A percentile compares a stretch with the other conserved stretches of the same genome.
These are phyloP conservation scores for Coluber constrictor DNA, from an alignment of 2,797 vertebrate species.

Conservation along the genomic window DNA sequence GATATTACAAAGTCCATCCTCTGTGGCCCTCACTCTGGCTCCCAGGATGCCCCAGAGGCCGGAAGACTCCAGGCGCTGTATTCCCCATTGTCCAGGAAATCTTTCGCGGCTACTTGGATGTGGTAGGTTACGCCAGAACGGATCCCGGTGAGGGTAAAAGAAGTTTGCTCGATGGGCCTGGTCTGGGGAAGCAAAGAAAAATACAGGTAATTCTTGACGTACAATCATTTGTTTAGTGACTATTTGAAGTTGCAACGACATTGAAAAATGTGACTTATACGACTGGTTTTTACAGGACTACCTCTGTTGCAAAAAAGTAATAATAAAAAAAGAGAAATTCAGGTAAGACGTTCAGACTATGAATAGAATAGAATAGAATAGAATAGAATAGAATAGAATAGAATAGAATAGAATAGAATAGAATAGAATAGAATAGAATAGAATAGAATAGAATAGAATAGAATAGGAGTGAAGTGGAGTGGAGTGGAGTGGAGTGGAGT, in stretches of 20 bases:
- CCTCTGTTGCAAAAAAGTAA: too few species aligned
- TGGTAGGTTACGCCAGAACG: conserved; percentile 40
- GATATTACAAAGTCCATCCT: too few species aligned
- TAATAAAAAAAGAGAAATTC: neutral
- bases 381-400: too few species aligned
- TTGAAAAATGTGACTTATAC: neutral
- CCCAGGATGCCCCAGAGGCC: neutral
- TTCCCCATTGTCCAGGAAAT: conserved; percentile 52
- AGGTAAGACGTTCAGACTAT: neutral
- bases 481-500: too few species aligned
- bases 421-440: too few species aligned
- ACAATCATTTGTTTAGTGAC: neutral
- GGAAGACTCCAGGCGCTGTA: conserved; percentile 59
- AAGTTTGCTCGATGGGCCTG: conserved; percentile 53
- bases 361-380: too few species aligned
- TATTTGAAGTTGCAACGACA: neutral
- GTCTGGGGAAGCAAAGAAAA: conserved; percentile 44
- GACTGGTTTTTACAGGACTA: neutral
- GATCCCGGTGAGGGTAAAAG: conserved; percentile 42
- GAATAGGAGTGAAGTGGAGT: too few species aligned
- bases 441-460: too few species aligned
- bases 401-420: too few species aligned
- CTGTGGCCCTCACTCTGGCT: neutral
- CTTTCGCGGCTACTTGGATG: conserved; percentile 59
- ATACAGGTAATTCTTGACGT: neutral